Percentiles rank a stretch among this genome's conserved stretches.
Evolutionary conservation across 2,113 vertebrate genomes (phyloP).

Genomic region (Halichoeres trimaculatus): DNA sequence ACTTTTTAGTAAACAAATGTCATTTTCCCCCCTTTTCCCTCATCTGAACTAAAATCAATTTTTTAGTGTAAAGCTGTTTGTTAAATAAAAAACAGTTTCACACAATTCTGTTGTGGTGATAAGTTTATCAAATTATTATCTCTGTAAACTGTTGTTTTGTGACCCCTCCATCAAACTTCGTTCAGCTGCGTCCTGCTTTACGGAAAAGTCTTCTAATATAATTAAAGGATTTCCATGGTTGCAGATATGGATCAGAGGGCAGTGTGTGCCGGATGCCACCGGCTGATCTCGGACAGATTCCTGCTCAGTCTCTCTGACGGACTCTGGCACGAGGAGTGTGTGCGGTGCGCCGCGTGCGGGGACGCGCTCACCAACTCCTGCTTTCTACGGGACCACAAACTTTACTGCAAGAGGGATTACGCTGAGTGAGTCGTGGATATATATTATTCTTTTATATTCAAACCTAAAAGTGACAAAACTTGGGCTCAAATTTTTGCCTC

Average conservation of each 20-base stretch:
- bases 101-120: no score
- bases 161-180: neutral
- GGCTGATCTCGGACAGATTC: slow-evolving; percentile 91
- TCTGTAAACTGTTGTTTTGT: neutral
- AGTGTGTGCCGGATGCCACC: slow-evolving; percentile 92
- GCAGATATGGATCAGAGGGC: slow-evolving; percentile 83
- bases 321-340: slow-evolving; percentile 96
- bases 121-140: no score
- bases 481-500: neutral
- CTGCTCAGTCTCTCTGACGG: slow-evolving; percentile 92
- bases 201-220: slow-evolving; percentile 1
- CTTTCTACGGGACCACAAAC: slow-evolving; percentile 93
- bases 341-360: slow-evolving; percentile 90
- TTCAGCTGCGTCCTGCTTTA: neutral
- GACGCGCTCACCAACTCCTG: slow-evolving; percentile 91
- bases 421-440: slow-evolving; percentile 86
- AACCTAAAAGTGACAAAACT: neutral
- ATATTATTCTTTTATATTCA: neutral
- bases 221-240: slow-evolving; percentile 23
- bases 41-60: no score
- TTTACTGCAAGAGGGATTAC: slow-evolving; percentile 96
- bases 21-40: no score
- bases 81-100: no score
- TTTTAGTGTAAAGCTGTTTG: no score
- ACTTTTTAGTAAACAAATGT: no score